These are phyloP conservation scores for Xenentodon cancila DNA, from an alignment of 2,797 vertebrate genomes.

Conservation along the genomic window DNA sequence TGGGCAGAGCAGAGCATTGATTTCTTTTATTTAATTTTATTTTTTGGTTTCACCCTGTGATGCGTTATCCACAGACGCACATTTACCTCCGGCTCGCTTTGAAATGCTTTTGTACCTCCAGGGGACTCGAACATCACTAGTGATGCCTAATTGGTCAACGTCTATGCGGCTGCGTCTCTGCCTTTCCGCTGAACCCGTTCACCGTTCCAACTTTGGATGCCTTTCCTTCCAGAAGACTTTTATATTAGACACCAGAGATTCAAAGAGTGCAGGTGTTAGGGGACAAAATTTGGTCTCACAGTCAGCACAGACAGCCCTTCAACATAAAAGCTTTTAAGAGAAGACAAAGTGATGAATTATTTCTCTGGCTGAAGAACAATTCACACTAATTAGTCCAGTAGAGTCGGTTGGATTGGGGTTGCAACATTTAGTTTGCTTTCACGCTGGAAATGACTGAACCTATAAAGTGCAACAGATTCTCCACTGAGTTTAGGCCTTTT, in stretches of 20 bases:
- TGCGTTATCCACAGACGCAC: conserved; percentile 53
- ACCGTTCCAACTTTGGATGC: conserved; percentile 46
- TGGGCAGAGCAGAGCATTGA: conserved; percentile 55
- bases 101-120: conserved; percentile 44
- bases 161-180: conserved; percentile 17
- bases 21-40: conserved; percentile 50
- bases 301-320: conserved; percentile 22
- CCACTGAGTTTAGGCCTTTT: too few species aligned
- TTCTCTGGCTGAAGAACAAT: not conserved
- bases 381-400: too few species aligned
- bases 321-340: conserved; percentile 7
- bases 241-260: not conserved
- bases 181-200: conserved; percentile 17
- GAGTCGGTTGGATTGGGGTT: too few species aligned
- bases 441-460: too few species aligned
- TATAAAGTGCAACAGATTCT: too few species aligned
- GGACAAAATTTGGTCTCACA: conserved; percentile 41
- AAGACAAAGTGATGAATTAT: conserved; percentile 14
- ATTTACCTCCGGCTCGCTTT: conserved; percentile 61
- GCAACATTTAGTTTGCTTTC: too few species aligned
- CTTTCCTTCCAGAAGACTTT: conserved; percentile 20
- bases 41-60: conserved; percentile 32
- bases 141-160: conserved; percentile 65
- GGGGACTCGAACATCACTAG: conserved; percentile 46
- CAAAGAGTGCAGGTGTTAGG: conserved; percentile 13